Evolutionary conservation across 2,113 vertebrate genomes (phyloP).

Genomic region (Ornithorhynchus anatinus): DNA sequence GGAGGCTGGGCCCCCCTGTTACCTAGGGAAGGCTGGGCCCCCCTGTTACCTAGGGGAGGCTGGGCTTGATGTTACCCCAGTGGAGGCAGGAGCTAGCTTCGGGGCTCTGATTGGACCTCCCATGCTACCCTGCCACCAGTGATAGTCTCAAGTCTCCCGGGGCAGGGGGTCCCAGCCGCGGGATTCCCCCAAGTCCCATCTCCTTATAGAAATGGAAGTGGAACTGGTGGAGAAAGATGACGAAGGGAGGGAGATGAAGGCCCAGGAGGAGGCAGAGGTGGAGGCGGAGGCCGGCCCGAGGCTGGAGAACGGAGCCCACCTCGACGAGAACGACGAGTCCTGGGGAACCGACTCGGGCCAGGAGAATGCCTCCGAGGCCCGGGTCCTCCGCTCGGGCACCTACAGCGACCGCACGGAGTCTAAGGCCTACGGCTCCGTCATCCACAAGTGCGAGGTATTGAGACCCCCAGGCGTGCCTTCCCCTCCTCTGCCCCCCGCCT

Average conservation of each 20-base stretch:
- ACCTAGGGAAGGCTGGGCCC: too few species aligned
- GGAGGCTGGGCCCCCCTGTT: too few species aligned
- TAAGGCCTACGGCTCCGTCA: conserved; percentile 90
- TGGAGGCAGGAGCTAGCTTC: too few species aligned
- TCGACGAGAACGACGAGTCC: conserved; percentile 64
- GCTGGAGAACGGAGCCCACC: conserved; percentile 44
- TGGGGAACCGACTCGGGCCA: conserved; percentile 66
- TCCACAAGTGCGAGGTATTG: conserved; percentile 93
- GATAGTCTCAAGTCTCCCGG: too few species aligned
- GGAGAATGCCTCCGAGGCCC: conserved; percentile 56
- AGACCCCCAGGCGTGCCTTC: fast-evolving
- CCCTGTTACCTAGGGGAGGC: too few species aligned
- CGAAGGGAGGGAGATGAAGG: conserved; percentile 37
- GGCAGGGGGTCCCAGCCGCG: too few species aligned
- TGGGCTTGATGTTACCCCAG: too few species aligned
- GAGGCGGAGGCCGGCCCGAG: conserved; percentile 15
- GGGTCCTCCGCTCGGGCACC: conserved; percentile 65
- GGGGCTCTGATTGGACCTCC: too few species aligned
- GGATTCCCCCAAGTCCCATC: background rate
- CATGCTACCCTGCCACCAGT: too few species aligned
- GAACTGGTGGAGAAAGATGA: conserved; percentile 61
- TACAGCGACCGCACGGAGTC: conserved; percentile 87
- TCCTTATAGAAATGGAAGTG: conserved; percentile 48
- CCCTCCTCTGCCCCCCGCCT: fast-evolving
- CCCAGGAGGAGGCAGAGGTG: background rate